phyloP scores from a whole-genome alignment of 2,113 vertebrate species.

The Miniopterus natalensis region DNA sequence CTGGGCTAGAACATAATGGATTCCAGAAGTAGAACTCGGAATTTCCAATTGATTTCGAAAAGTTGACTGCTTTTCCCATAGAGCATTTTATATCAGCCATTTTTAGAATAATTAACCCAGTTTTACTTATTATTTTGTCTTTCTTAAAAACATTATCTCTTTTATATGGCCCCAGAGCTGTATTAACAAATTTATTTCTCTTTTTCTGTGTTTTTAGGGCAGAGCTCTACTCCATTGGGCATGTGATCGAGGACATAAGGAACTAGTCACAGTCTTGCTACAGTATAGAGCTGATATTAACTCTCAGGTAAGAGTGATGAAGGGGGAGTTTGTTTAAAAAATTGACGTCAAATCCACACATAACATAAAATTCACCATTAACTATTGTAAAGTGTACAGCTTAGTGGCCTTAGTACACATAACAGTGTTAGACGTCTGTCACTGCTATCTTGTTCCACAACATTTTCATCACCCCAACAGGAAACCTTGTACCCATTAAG shows the following conservation, averaged over 20 bases:
- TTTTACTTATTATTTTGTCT: slow-evolving; percentile 2
- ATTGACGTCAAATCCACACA: not conserved
- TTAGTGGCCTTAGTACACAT: not conserved
- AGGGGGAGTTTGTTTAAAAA: not conserved
- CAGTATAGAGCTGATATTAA: slow-evolving; percentile 94
- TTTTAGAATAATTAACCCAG: slow-evolving; percentile 25
- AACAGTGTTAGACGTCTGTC: not conserved
- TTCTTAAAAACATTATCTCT: not conserved
- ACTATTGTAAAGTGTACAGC: not conserved
- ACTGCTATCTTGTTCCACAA: not conserved
- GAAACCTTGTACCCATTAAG: not conserved
- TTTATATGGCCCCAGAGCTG: not conserved
- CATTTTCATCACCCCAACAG: not conserved
- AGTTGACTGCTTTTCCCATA: not conserved
- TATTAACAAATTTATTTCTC: slow-evolving; percentile 27
- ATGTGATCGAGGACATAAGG: slow-evolving; percentile 97
- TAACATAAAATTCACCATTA: slow-evolving; percentile 7
- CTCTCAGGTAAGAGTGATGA: slow-evolving; percentile 92
- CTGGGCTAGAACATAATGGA: not conserved
- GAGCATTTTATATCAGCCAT: not conserved
- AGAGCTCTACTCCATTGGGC: slow-evolving; percentile 97
- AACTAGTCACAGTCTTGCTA: slow-evolving; percentile 94
- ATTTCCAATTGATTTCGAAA: not conserved
- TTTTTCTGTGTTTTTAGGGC: slow-evolving; percentile 89
- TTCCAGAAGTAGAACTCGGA: not conserved